Evolutionary conservation across 2,113 vertebrate species (phyloP).

Genomic region (Eretmochelys imbricata): DNA sequence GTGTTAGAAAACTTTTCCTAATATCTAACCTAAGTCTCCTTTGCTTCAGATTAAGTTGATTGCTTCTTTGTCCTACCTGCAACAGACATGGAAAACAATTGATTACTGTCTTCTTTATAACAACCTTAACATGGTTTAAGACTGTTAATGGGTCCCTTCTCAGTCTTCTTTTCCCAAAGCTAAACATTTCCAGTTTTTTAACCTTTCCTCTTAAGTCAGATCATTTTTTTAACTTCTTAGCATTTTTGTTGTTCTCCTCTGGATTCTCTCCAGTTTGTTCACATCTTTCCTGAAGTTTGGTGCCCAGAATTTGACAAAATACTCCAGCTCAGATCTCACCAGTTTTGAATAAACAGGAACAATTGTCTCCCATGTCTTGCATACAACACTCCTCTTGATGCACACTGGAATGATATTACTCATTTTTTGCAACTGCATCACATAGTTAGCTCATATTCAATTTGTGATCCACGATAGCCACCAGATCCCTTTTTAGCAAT

Average conservation of each 20-base stretch:
- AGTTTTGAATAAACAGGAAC: background rate
- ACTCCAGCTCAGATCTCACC: background rate
- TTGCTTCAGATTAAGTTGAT: too few relatives aligned
- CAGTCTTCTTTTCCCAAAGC: too few relatives aligned
- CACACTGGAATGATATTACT: background rate
- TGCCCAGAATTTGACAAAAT: background rate
- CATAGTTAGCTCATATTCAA: background rate
- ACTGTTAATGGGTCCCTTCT: too few relatives aligned
- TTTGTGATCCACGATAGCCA: background rate
- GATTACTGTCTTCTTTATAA: too few relatives aligned
- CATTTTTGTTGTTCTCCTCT: background rate
- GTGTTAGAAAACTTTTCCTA: too few relatives aligned
- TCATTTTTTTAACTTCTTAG: background rate
- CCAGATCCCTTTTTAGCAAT: background rate
- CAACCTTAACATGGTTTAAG: too few relatives aligned
- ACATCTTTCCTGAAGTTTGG: background rate
- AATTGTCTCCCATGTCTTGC: background rate
- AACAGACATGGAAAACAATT: too few relatives aligned
- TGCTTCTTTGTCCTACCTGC: too few relatives aligned
- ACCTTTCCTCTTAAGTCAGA: background rate
- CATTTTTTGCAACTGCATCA: background rate
- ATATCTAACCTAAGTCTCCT: too few relatives aligned
- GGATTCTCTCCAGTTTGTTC: background rate
- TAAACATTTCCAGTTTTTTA: background rate
- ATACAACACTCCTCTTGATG: background rate